Evolutionary conservation across 2,888 invertebrate species (phyloP).

Genomic region (Dexiosoma caninum): DNA sequence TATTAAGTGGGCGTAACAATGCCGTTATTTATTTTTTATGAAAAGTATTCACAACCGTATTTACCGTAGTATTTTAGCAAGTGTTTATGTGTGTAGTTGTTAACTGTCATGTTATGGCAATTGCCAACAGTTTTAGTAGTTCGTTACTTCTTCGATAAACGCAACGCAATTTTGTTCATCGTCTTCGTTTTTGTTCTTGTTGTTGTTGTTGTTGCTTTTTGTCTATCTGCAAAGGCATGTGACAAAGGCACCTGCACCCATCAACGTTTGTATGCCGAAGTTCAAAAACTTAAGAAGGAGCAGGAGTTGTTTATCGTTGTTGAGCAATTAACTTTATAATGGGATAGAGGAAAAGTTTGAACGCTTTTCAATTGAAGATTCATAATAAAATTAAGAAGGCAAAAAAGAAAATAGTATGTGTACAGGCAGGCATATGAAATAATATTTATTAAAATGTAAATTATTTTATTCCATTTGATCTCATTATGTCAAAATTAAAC

Average conservation of each 20-base stretch:
- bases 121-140: slow-evolving; percentile 41
- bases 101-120: slow-evolving; percentile 59
- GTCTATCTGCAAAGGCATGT: slow-evolving; percentile 50
- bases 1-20: slow-evolving; percentile 63
- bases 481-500: slow-evolving; percentile 48
- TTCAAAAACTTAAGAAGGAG: neutral
- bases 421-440: neutral
- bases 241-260: slow-evolving; percentile 57
- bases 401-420: too few relatives aligned
- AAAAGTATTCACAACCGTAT: slow-evolving; percentile 3
- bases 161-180: slow-evolving; percentile 49
- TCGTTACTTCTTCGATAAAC: slow-evolving; percentile 26
- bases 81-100: slow-evolving; percentile 26
- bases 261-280: neutral
- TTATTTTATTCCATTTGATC: slow-evolving; percentile 59
- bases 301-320: slow-evolving; percentile 53
- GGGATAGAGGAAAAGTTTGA: slow-evolving; percentile 56
- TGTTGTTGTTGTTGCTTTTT: too few relatives aligned
- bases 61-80: neutral
- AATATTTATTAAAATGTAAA: slow-evolving; percentile 50
- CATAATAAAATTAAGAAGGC: slow-evolving; percentile 4
- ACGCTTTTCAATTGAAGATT: slow-evolving; percentile 59
- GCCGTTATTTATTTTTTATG: slow-evolving; percentile 41
- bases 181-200: neutral
- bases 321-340: slow-evolving; percentile 63